Base-by-base conservation (phyloP, 2,888 invertebrate species). In the Metacarcinus magister region DNA sequence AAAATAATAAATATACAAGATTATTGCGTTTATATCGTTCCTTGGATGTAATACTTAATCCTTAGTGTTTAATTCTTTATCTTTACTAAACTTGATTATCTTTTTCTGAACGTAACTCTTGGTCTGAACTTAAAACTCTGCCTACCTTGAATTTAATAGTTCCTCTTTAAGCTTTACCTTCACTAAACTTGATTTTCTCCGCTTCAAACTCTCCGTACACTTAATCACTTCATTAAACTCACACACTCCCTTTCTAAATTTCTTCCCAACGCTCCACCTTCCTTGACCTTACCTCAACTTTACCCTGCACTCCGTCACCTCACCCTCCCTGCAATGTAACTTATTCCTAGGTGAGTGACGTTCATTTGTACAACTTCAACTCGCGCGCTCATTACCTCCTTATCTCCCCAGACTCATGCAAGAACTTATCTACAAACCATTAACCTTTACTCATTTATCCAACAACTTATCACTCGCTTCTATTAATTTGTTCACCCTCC, bases 391-490 rank as follows among this genome's bases (percentile, higher is more conserved):
- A 82, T 82, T 82, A 82, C 82, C 32, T 32, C 82, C 8, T 16
- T 82, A 82, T 82, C 82, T 28, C 82, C 8, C 28, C 82, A 2
- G 32, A 32, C 82, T 82, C 82, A 67, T 67, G 67, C 67, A 82
- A 82, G 32, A 16, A 32, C 82, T 82, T 82, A 82, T 82, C 82
- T 82, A 32, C 82, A 82, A 82, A 82, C 82, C 32, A 82, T 82
- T 82, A 82, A 82, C 32, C 82, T 82, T 32, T 82, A 82, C 82
- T 82, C 82, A 82, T 28, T 82, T 82, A 82, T 82, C 82, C 82
- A 82, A 82, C 82, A 13, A n/a, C 82, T 28, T 82, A 82, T 82
- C 82, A 82, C 82, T 32, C 8, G 82, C 82, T 82, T 82, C 82
- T 82, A 82, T 82, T 82, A 28, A 82, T 82, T 82, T 82, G 82